phyloP scores from a whole-genome alignment of 1,140 invertebrate species.

The Diplogasteroides magnus region DNA sequence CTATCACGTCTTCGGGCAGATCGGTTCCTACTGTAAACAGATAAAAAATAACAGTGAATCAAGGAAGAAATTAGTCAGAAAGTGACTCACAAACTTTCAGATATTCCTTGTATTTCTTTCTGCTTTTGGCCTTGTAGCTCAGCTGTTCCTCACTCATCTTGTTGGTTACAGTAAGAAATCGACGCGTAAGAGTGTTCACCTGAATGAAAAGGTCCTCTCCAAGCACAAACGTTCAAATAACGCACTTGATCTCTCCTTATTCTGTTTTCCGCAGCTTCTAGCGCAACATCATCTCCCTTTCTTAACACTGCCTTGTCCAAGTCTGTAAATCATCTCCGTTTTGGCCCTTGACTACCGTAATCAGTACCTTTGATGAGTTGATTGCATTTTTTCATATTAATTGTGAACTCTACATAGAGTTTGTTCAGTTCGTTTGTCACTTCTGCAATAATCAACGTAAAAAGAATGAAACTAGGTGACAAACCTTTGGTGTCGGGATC shows the following conservation, averaged over 20 bases:
- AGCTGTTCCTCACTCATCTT: not conserved
- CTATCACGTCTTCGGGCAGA: not conserved
- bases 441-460: too few species aligned
- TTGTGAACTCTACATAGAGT: too few species aligned
- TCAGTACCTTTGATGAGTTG: too few species aligned
- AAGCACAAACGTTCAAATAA: not conserved
- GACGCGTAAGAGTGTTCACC: not conserved
- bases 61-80: not conserved
- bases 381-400: too few species aligned
- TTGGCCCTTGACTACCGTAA: too few species aligned
- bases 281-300: too few species aligned
- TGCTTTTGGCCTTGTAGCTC: not conserved
- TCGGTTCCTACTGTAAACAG: not conserved
- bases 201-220: too few species aligned
- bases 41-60: not conserved
- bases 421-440: too few species aligned
- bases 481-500: too few species aligned
- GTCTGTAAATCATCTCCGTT: too few species aligned
- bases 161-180: not conserved
- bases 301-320: too few species aligned
- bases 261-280: not conserved
- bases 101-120: not conserved
- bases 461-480: too few species aligned
- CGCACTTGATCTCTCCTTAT: not conserved
- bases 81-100: not conserved